Conservation (phyloP, 1,140 invertebrate species). For the Caenorhabditis inopinata region DNA sequence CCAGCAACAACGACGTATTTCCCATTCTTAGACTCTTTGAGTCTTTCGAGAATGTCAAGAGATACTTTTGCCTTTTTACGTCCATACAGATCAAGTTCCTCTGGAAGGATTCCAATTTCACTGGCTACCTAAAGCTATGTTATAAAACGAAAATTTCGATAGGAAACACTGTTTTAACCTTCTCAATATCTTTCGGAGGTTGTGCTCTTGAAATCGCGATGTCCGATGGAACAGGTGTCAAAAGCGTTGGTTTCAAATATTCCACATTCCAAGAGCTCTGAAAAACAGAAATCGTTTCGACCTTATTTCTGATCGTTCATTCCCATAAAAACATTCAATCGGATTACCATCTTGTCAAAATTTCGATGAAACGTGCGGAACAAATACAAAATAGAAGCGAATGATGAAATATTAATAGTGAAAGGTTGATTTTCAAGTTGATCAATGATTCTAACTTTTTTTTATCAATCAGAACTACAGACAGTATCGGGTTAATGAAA, state of each 20-base stretch:
- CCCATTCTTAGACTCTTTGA: conserved; percentile 75
- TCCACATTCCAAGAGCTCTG: conserved; percentile 42
- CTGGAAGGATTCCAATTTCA: conserved; percentile 80
- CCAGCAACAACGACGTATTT: conserved; percentile 93
- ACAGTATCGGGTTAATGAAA: too few relatives aligned
- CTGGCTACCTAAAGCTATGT: conserved; percentile 72
- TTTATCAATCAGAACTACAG: conserved; percentile 22
- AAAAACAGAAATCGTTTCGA: neutral
- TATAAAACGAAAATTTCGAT: neutral
- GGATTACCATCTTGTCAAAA: conserved; percentile 8
- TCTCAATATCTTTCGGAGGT: conserved; percentile 58
- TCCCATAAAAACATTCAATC: neutral
- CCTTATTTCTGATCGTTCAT: neutral
- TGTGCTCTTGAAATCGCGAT: conserved; percentile 61
- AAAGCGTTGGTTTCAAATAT: conserved; percentile 39
- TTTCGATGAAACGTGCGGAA: neutral
- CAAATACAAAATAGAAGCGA: neutral
- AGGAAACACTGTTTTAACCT: neutral
- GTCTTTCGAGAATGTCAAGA: conserved; percentile 77
- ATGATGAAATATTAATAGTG: neutral
- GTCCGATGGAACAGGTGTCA: conserved; percentile 58
- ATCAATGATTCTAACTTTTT: neutral
- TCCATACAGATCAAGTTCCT: conserved; percentile 86
- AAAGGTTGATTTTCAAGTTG: neutral
- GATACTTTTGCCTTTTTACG: conserved; percentile 92